Base-by-base conservation (phyloP, 2,888 invertebrate genomes). In the Phyllotreta cruciferae region DNA sequence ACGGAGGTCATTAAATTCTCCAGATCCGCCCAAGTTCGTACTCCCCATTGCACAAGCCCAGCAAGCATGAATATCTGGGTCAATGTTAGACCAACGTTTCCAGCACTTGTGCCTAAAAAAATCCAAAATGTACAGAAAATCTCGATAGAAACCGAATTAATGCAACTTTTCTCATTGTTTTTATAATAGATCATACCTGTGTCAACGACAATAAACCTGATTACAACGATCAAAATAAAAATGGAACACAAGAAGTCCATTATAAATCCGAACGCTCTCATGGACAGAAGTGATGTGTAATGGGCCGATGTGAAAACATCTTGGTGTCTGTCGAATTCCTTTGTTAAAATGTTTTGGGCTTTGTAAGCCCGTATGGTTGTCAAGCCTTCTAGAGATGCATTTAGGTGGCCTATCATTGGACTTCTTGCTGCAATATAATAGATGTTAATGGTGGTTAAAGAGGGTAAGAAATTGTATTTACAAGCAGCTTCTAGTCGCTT, bases 1-100 rank as follows among this genome's bases (percentile, higher is more conserved):
- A 97, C 96, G 6, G 92, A 90, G 1, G 92, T 94, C 93, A 94
- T 93, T 71, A 89, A 90, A 75, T 93, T 94, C 78, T 81, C 81
- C 5, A 81, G 79, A 79, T 96, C 96, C 0, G 96, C 93, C 73
- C 94, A 94, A 79, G 96, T 95, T 1, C 96, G 84, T 44, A 87
- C 83, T 4, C 84, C 85, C 85, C 86, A 87, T 74, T 86, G 86
- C 70, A 87, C 71, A 79, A 82, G 79, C 9, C 91, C 90, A 0
- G 91, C 90, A 61, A 93, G 84, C 1, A 88, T 87, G 80, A 92
- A 90, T 9, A 91, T 89, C 76, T 93, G 91, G 0, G 92, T 91
- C 55, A 93, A 88, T n/a, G 91, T 91, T 60, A 93, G 78, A 37
- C 76, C 77, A 3, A 75, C 74, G 52, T 71, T 68, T 24, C 75